Percentiles rank a stretch among this genome's conserved stretches.
phyloP scores from a whole-genome alignment of 2,113 vertebrate genomes.

The Ornithorhynchus anatinus region DNA sequence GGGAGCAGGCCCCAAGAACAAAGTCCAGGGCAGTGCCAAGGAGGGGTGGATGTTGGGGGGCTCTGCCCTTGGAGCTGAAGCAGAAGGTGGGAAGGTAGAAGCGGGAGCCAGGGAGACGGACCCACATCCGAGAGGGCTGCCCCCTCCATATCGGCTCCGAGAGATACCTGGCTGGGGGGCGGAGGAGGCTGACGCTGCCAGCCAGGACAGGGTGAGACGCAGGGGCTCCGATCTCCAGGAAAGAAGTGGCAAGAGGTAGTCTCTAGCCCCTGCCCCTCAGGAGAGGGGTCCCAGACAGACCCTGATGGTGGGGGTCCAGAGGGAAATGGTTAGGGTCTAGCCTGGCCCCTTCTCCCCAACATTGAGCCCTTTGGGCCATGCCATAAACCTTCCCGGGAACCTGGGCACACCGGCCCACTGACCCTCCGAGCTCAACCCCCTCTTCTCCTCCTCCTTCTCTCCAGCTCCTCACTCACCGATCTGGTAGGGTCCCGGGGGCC shows the following conservation, averaged over 20 bases:
- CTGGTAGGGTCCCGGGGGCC: not conserved
- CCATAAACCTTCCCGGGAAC: not conserved
- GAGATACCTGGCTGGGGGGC: too few relatives aligned
- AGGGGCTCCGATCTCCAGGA: too few relatives aligned
- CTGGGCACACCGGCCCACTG: not conserved
- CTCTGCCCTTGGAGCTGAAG: too few relatives aligned
- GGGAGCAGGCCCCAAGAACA: too few relatives aligned
- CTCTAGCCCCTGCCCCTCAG: not conserved
- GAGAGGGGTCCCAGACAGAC: not conserved
- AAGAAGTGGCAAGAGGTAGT: not conserved
- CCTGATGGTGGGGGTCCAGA: not conserved
- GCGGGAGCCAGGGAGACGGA: too few relatives aligned
- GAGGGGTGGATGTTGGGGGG: too few relatives aligned
- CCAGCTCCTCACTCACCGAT: not conserved
- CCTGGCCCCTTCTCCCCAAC: rapidly evolving
- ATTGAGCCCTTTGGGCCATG: not conserved
- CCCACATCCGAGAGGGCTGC: too few relatives aligned
- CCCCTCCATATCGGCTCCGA: too few relatives aligned
- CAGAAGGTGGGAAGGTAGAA: too few relatives aligned
- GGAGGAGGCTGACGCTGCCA: too few relatives aligned
- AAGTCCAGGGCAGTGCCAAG: too few relatives aligned
- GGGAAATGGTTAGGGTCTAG: rapidly evolving
- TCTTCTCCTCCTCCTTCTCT: not conserved
- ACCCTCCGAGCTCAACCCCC: not conserved
- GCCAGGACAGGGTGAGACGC: too few relatives aligned